Conservation (phyloP, 2,113 vertebrate species). For the Nannospalax galili region DNA sequence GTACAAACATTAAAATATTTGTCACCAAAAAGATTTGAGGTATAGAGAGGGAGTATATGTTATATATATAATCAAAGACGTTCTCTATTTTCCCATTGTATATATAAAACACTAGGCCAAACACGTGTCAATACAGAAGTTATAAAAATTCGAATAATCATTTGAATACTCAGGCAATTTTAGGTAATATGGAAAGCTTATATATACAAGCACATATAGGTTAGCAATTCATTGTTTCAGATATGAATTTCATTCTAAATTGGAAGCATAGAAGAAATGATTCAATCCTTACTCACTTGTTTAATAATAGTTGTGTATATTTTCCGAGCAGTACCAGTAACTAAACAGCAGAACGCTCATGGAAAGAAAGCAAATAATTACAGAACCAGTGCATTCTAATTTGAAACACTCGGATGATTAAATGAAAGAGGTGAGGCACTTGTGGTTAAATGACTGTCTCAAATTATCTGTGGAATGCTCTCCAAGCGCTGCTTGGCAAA, state of each 20-base stretch:
- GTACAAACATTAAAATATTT: not conserved
- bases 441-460: not conserved
- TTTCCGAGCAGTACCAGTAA: not conserved
- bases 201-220: conserved; percentile 18
- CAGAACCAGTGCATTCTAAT: not conserved
- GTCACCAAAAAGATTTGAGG: not conserved
- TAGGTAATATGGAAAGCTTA: not conserved
- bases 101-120: not conserved
- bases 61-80: not conserved
- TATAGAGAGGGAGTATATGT: not conserved
- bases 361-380: conserved; percentile 10
- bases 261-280: conserved; percentile 6
- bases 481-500: not conserved
- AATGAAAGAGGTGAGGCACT: not conserved
- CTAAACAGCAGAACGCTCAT: not conserved
- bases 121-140: not conserved
- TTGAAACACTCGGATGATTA: not conserved
- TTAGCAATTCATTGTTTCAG: not conserved
- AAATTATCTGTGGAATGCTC: not conserved
- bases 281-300: not conserved
- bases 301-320: not conserved
- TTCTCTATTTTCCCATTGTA: not conserved
- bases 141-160: conserved; percentile 31
- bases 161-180: conserved; percentile 2
- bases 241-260: conserved; percentile 8